Base-by-base conservation (phyloP, 2,113 vertebrate genomes). In the Calidris pugnax region DNA sequence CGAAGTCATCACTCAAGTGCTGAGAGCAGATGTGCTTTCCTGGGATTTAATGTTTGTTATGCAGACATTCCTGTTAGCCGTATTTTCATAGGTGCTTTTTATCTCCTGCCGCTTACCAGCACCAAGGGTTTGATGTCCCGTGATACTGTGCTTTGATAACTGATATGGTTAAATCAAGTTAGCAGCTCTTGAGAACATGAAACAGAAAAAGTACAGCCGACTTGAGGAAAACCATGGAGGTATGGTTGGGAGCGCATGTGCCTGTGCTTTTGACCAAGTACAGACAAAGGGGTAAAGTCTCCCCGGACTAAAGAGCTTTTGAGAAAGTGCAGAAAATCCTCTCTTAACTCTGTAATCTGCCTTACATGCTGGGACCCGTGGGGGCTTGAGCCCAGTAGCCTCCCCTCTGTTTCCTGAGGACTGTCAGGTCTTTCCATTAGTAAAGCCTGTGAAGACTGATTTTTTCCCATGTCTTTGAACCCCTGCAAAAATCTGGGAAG, bases 21-120 rank as follows among this genome's bases (percentile, higher is more conserved):
- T 71, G 77, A 86, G 51, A 71, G 64, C 59, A 81, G 56, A 43
- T 48, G 37, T 63, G 16, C 86, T 95, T 95, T 90, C 60, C 73
- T 84, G 80, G 77, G 73, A 67, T 89, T 90, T 71, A 71, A 14
- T 50, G 28, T 55, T n/a, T 47, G 2, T 90, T 71, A 33, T 33
- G 55, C 37, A 67, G 68, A 23, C 37, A 3, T 92, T 57, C 89
- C 35, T 74, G 18, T 48, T 22, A 56, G 62, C 69, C 3, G 1
- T 84, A 24, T 89, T 95, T 92, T 92, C 57, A 84, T 94, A 81
- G 89, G 86, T 93, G 76, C 83, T 89, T 92, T 88, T 90, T 88
- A 51, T 90, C 83, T 88, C 64, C 45, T 0, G 27, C 71, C 0
- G 1, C 56, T 87, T 47, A 23, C 57, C 48, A n/a, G 48, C 2